Evolutionary conservation across 2,888 invertebrate species (phyloP).

Genomic region (Capitulum mitella): DNA sequence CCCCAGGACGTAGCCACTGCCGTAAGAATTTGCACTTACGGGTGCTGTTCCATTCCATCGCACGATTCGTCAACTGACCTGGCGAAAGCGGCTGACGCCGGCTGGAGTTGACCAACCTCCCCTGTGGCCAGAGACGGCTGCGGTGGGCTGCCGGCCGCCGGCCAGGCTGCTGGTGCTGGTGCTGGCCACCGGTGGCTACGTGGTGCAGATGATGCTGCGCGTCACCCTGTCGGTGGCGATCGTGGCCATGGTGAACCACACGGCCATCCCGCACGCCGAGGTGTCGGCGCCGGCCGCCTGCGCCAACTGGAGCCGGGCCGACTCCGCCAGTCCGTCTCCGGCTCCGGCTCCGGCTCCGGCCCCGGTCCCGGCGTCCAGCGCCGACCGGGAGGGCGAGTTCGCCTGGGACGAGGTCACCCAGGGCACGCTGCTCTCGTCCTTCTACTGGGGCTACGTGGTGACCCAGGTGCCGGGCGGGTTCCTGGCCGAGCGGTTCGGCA

Average conservation of each 20-base stretch:
- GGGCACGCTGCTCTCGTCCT: background rate
- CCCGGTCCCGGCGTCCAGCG: too few species aligned
- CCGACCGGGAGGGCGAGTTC: background rate
- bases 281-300: background rate
- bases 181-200: background rate
- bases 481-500: conserved; percentile 14
- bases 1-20: too few species aligned
- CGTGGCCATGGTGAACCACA: conserved; percentile 14
- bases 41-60: too few species aligned
- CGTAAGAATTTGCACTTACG: too few species aligned
- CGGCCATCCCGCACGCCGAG: conserved; percentile 10
- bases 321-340: background rate
- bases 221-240: conserved; percentile 8
- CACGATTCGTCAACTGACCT: too few species aligned
- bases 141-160: background rate
- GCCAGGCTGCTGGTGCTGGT: background rate
- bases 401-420: background rate
- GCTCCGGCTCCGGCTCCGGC: background rate
- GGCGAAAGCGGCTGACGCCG: too few species aligned
- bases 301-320: background rate
- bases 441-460: conserved; percentile 22
- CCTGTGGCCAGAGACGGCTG: background rate
- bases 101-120: too few species aligned
- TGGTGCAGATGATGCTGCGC: conserved; percentile 7
- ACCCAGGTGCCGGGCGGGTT: conserved; percentile 9